Evolutionary conservation across 2,888 invertebrate genomes (phyloP).

Genomic region (Dermolepida albohirtum): DNA sequence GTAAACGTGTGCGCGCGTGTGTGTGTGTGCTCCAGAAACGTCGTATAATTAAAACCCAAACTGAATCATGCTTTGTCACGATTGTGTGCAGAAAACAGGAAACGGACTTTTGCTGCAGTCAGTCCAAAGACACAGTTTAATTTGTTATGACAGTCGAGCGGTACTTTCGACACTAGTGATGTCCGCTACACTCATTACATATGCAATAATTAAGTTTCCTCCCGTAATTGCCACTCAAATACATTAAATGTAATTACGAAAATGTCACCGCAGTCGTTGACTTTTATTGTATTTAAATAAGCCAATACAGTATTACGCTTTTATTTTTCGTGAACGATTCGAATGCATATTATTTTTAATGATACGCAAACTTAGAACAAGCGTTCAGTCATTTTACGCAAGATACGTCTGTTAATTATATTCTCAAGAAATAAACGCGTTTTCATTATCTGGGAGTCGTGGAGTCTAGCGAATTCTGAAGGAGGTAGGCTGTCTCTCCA

Average conservation of each 20-base stretch:
- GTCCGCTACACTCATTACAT: constrained; percentile 24
- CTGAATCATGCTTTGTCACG: constrained; percentile 25
- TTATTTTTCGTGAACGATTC: too few relatives aligned
- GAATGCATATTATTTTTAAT: too few relatives aligned
- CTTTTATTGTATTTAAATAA: constrained; percentile 16
- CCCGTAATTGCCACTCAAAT: constrained; percentile 32
- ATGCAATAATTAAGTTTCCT: constrained; percentile 26
- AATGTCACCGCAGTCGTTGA: constrained; percentile 8
- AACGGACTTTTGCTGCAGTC: constrained; percentile 15
- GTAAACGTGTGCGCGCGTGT: neutral
- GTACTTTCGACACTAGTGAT: constrained; percentile 33
- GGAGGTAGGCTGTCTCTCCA: constrained; percentile 9
- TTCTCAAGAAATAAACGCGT: neutral
- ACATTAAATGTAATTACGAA: constrained; percentile 32
- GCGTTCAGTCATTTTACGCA: constrained; percentile 2
- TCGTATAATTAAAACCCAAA: constrained; percentile 32
- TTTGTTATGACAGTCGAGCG: constrained; percentile 37
- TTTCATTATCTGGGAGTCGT: constrained; percentile 19
- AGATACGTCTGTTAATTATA: constrained; percentile 4
- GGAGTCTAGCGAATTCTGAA: constrained; percentile 19
- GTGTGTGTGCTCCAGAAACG: constrained; percentile 24
- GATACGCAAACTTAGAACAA: too few relatives aligned
- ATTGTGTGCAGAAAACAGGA: constrained; percentile 29
- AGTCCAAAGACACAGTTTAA: constrained; percentile 29
- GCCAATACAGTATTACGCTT: too few relatives aligned